Percentiles rank a stretch among this genome's conserved stretches.
These are phyloP conservation scores for Nicator chloris DNA, from an alignment of 2,113 vertebrate genomes.

Conservation along the genomic window DNA sequence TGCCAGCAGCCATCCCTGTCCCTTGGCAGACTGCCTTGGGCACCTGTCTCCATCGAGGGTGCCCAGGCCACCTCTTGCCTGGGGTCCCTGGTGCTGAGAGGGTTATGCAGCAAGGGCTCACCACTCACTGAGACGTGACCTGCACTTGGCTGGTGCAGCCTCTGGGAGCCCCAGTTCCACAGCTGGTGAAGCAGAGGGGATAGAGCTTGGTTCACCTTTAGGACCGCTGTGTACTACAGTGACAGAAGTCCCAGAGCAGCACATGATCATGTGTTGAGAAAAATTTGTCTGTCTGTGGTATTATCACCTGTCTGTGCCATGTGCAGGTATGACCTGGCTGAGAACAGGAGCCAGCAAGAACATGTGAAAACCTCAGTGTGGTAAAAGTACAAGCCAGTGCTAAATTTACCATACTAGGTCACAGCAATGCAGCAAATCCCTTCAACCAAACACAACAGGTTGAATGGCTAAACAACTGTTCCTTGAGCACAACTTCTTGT, in stretches of 20 bases:
- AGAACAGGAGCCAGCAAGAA: background rate
- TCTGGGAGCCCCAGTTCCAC: background rate
- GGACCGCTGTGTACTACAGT: background rate
- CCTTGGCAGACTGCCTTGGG: background rate
- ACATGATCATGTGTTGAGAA: background rate
- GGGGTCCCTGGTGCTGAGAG: background rate
- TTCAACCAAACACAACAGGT: background rate
- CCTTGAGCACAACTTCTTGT: background rate
- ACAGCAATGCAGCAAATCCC: background rate
- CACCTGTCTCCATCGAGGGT: rapidly evolving
- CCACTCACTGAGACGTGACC: background rate
- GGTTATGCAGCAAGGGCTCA: background rate
- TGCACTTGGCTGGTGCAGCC: background rate
- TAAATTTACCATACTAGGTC: background rate
- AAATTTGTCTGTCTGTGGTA: background rate
- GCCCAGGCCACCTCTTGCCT: background rate
- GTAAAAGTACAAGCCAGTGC: background rate
- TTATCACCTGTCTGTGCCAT: background rate
- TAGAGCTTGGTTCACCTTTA: background rate
- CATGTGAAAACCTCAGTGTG: background rate
- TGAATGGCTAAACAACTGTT: background rate
- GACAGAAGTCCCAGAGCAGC: background rate
- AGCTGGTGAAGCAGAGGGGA: background rate
- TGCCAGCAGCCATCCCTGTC: background rate
- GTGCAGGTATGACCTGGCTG: background rate